Evolutionary conservation across 1,140 invertebrate species (phyloP).

Genomic region (Drosophila ficusphila): DNA sequence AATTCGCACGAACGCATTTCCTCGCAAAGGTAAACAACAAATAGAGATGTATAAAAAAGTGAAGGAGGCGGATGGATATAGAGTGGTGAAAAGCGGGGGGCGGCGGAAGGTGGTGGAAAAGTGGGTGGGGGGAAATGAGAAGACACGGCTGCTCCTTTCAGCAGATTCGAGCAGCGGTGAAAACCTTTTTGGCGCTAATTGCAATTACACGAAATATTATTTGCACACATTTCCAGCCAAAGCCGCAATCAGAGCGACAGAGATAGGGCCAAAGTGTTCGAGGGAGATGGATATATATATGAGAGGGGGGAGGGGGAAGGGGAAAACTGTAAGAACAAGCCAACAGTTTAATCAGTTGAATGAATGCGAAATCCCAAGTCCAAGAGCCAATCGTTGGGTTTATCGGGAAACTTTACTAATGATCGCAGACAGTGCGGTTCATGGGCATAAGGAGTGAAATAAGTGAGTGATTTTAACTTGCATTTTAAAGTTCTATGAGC

Average conservation of each 20-base stretch:
- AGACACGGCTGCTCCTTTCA: conserved; percentile 4
- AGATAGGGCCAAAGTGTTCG: neutral
- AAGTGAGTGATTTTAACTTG: no score
- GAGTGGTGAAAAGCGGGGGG: neutral
- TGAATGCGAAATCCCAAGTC: neutral
- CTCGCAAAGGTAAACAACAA: conserved; percentile 41
- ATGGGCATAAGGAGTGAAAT: no score
- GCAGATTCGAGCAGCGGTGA: conserved; percentile 1
- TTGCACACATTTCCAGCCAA: conserved; percentile 48
- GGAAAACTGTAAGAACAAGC: neutral
- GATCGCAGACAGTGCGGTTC: conserved; percentile 6
- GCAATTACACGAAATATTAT: conserved; percentile 74
- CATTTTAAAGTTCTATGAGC: no score
- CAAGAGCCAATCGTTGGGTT: neutral
- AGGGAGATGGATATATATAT: no score
- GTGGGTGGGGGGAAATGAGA: conserved; percentile 5
- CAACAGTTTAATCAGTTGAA: conserved; percentile 10
- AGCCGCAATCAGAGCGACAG: conserved; percentile 40
- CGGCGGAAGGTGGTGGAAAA: no score
- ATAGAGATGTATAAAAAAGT: conserved; percentile 15
- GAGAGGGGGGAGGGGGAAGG: no score
- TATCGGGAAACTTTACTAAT: no score
- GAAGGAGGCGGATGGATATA: neutral
- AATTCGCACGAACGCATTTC: conserved; percentile 54
- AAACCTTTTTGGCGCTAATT: conserved; percentile 61